Conservation (phyloP, 2,888 invertebrate species). For the Aleiodes alternator region DNA sequence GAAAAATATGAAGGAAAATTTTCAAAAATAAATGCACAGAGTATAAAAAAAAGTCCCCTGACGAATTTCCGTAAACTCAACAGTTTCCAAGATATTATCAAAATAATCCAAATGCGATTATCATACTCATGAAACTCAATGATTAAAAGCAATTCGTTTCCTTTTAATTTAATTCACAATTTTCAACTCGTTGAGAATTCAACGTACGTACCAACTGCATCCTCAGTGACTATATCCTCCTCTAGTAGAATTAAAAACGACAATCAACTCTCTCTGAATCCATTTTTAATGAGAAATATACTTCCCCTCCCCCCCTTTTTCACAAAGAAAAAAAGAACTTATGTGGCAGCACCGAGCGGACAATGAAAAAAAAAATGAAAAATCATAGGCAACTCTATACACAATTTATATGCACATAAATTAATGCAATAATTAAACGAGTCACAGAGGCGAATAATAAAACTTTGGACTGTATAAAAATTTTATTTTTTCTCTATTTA, state of each 20-base stretch:
- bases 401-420: conserved; percentile 33
- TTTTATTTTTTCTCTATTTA: not conserved
- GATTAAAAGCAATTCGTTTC: not conserved
- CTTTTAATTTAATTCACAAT: conserved; percentile 12
- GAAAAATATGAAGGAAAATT: too few relatives aligned
- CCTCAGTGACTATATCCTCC: not conserved
- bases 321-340: too few relatives aligned
- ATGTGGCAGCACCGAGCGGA: not conserved
- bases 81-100: too few relatives aligned
- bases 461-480: not conserved
- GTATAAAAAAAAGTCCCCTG: too few relatives aligned
- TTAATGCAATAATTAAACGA: conserved; percentile 24
- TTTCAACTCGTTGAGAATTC: conserved; percentile 15
- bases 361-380: not conserved
- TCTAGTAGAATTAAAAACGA: conserved; percentile 4
- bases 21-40: too few relatives aligned
- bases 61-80: too few relatives aligned
- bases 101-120: too few relatives aligned
- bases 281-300: conserved; percentile 29
- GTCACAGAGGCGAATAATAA: not conserved
- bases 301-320: too few relatives aligned
- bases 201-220: conserved; percentile 6
- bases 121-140: too few relatives aligned
- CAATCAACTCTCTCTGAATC: conserved; percentile 16
- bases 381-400: conserved; percentile 5